A percentile compares a stretch with the other conserved stretches of the same genome.
These are phyloP conservation scores for Anolis sagrei DNA, from an alignment of 2,113 vertebrate genomes.

Conservation along the genomic window DNA sequence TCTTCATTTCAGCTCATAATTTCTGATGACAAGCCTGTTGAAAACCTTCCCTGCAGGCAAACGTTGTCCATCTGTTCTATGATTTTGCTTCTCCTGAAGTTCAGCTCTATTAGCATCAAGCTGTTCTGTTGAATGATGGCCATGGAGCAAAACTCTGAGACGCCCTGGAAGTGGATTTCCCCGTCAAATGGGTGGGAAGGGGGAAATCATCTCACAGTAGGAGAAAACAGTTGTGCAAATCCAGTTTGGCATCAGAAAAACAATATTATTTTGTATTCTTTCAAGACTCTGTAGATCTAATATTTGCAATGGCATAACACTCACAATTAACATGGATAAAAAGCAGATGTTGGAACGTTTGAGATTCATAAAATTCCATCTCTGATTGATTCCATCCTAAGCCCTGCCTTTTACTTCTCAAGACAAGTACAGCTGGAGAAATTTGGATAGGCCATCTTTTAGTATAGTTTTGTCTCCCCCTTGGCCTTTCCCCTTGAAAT, in stretches of 20 bases:
- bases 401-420: slow-evolving; percentile 52
- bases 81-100: not conserved
- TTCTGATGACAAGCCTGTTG: not conserved
- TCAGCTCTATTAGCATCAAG: not conserved
- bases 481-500: slow-evolving; percentile 55
- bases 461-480: slow-evolving; percentile 45
- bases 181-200: not conserved
- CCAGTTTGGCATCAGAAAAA: slow-evolving; percentile 3
- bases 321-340: slow-evolving; percentile 61
- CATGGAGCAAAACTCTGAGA: not conserved
- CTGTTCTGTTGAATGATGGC: not conserved
- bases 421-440: slow-evolving; percentile 57
- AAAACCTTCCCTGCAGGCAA: not conserved
- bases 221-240: not conserved
- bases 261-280: slow-evolving; percentile 13
- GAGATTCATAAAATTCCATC: slow-evolving; percentile 63
- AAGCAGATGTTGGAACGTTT: slow-evolving; percentile 65
- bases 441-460: slow-evolving; percentile 51
- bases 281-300: slow-evolving; percentile 49
- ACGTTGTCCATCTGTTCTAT: not conserved
- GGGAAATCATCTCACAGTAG: not conserved
- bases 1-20: too few relatives aligned
- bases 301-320: slow-evolving; percentile 57
- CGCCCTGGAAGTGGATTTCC: not conserved
- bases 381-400: slow-evolving; percentile 60